A percentile compares a stretch with the other conserved stretches of the same genome.
Evolutionary conservation across 2,888 invertebrate species (phyloP).

Genomic region (Tetragnatha montana): DNA sequence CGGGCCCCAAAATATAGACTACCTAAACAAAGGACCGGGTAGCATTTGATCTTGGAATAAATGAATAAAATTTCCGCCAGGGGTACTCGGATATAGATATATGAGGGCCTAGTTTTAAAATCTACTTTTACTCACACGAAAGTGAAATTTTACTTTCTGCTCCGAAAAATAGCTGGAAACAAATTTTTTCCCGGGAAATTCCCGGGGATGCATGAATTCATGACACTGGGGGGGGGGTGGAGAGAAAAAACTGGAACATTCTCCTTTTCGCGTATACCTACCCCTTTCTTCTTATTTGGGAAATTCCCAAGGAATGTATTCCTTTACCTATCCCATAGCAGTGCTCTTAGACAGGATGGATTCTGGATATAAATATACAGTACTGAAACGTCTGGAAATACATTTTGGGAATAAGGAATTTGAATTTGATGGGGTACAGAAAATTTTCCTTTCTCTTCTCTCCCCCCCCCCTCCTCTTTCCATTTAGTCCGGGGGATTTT

Average conservation of each 20-base stretch:
- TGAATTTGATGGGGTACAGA: constrained; percentile 69
- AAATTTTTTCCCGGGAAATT: constrained; percentile 59
- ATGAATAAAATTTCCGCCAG: constrained; percentile 66
- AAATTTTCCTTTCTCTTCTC: constrained; percentile 37
- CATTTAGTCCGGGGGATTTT: constrained; percentile 31
- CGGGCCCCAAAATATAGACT: constrained; percentile 63
- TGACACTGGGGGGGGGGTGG: constrained; percentile 34
- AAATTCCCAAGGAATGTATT: constrained; percentile 64
- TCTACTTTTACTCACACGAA: constrained; percentile 68
- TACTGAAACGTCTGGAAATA: constrained; percentile 42
- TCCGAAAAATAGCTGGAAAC: constrained; percentile 55
- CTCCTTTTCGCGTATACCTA: constrained; percentile 19
- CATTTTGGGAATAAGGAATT: constrained; percentile 67
- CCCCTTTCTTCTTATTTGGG: constrained; percentile 56
- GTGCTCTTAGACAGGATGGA: constrained; percentile 33
- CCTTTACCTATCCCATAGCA: constrained; percentile 58
- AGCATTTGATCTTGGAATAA: constrained; percentile 70
- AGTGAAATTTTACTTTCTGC: constrained; percentile 68
- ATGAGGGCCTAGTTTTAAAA: constrained; percentile 67
- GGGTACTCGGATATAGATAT: constrained; percentile 42
- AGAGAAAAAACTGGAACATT: constrained; percentile 24
- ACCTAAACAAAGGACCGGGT: constrained; percentile 68
- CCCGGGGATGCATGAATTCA: constrained; percentile 65
- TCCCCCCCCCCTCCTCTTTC: constrained; percentile 14
- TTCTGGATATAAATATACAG: constrained; percentile 56